These are phyloP conservation scores for Xylocampa areola DNA, from an alignment of 2,888 invertebrate genomes.

Conservation along the genomic window DNA sequence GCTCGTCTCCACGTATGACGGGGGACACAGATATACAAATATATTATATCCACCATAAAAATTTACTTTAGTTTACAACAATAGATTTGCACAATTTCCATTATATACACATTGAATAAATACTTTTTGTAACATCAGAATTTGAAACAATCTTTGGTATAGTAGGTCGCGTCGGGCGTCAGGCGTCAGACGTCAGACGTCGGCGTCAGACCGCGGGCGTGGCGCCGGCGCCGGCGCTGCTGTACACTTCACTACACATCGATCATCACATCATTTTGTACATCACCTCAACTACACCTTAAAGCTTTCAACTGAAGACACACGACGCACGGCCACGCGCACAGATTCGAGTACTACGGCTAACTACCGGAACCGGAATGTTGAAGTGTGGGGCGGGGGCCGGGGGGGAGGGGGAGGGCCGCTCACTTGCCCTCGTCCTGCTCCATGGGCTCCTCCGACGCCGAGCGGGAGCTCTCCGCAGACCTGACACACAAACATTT, in stretches of 20 bases:
- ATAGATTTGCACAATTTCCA: slow-evolving; percentile 58
- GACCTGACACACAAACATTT: slow-evolving; percentile 76
- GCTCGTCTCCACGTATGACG: slow-evolving; percentile 7
- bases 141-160: slow-evolving; percentile 74
- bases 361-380: slow-evolving; percentile 56
- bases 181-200: slow-evolving; percentile 4
- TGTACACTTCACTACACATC: too few species aligned
- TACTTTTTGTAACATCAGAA: slow-evolving; percentile 66
- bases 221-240: slow-evolving; percentile 9
- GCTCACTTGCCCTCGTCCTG: slow-evolving; percentile 94
- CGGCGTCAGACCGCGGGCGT: too few species aligned
- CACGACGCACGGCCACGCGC: slow-evolving; percentile 36
- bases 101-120: slow-evolving; percentile 64
- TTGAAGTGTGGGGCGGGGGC: slow-evolving; percentile 49
- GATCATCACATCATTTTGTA: slow-evolving; percentile 69
- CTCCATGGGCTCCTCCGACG: slow-evolving; percentile 95
- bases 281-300: slow-evolving; percentile 80
- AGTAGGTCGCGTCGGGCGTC: slow-evolving; percentile 60
- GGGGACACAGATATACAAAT: slow-evolving; percentile 55
- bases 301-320: slow-evolving; percentile 86
- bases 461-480: slow-evolving; percentile 92
- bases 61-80: slow-evolving; percentile 56
- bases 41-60: slow-evolving; percentile 56
- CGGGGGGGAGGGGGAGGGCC: slow-evolving; percentile 26
- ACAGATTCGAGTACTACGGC: slow-evolving; percentile 43